phyloP scores from a whole-genome alignment of 2,113 vertebrate species.

The Alligator mississippiensis region DNA sequence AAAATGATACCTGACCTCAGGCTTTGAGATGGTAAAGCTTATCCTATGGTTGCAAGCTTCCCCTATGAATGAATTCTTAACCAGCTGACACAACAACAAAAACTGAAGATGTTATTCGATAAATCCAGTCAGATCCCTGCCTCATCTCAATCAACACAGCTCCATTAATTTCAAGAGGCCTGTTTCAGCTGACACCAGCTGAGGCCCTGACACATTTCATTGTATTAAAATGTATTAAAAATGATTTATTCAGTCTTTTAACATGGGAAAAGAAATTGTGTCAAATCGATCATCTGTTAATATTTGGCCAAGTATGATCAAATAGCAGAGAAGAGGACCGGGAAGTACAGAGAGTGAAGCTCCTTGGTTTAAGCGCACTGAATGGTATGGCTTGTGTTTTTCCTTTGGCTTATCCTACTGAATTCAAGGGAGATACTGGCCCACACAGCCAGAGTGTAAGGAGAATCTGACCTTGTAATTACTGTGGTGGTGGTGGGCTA shows the following conservation, averaged over 20 bases:
- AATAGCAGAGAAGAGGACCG: too few relatives aligned
- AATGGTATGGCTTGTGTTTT: neutral
- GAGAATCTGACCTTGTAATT: fast-evolving
- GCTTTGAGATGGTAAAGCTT: neutral
- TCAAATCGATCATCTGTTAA: neutral
- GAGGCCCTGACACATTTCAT: neutral
- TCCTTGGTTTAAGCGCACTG: neutral
- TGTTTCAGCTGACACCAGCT: slow-evolving; percentile 46
- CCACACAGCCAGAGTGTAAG: fast-evolving
- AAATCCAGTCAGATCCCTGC: neutral
- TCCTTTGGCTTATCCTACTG: neutral
- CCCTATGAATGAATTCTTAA: neutral
- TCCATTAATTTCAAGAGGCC: slow-evolving; percentile 26
- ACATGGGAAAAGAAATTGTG: neutral
- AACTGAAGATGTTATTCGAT: neutral
- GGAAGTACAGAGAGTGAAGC: neutral
- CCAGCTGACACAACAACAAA: neutral
- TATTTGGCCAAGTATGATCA: neutral
- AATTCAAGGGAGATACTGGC: neutral
- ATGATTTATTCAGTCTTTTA: neutral
- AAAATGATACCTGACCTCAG: neutral
- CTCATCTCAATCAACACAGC: slow-evolving; percentile 40
- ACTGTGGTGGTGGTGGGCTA: neutral
- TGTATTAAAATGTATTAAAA: neutral
- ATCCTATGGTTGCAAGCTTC: neutral